Conservation (phyloP, 2,888 invertebrate species). For the Caenorhabditis macrosperma region DNA sequence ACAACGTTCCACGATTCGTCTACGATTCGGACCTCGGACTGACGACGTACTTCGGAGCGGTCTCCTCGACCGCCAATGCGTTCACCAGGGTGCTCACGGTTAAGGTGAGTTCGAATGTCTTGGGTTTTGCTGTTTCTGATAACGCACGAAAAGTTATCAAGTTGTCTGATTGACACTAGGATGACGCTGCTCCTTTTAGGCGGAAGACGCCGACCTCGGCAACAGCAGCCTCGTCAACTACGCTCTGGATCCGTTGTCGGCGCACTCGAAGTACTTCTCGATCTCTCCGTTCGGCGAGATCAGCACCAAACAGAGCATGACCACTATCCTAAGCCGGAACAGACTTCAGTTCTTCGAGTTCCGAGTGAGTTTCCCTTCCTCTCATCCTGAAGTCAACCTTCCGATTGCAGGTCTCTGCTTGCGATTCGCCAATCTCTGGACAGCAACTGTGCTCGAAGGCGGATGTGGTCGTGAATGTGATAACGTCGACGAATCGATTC, state of each 20-base stretch:
- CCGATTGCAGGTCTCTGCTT: slow-evolving; percentile 70
- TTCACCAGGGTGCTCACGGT: slow-evolving; percentile 73
- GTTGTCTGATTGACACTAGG: too few relatives aligned
- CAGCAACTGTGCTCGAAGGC: slow-evolving; percentile 74
- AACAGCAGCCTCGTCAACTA: slow-evolving; percentile 90
- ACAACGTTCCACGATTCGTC: slow-evolving; percentile 93
- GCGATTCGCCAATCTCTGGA: slow-evolving; percentile 75
- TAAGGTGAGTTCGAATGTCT: slow-evolving; percentile 60
- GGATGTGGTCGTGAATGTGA: slow-evolving; percentile 74
- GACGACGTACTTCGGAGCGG: slow-evolving; percentile 75
- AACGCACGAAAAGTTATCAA: too few relatives aligned
- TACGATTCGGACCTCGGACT: slow-evolving; percentile 73
- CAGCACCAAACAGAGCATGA: slow-evolving; percentile 74
- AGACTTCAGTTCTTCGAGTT: slow-evolving; percentile 72
- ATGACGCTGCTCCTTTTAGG: slow-evolving; percentile 83
- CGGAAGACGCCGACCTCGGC: slow-evolving; percentile 90
- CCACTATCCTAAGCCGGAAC: slow-evolving; percentile 68
- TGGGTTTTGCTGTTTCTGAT: neutral
- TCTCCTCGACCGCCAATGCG: slow-evolving; percentile 71
- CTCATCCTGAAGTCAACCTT: neutral
- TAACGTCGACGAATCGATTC: slow-evolving; percentile 76
- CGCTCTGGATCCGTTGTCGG: slow-evolving; percentile 82
- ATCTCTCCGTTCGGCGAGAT: slow-evolving; percentile 76
- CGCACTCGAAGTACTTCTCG: slow-evolving; percentile 77
- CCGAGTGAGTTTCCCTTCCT: slow-evolving; percentile 48